Base-by-base conservation (phyloP, 2,797 vertebrate genomes). In the Sebastes itinus region DNA sequence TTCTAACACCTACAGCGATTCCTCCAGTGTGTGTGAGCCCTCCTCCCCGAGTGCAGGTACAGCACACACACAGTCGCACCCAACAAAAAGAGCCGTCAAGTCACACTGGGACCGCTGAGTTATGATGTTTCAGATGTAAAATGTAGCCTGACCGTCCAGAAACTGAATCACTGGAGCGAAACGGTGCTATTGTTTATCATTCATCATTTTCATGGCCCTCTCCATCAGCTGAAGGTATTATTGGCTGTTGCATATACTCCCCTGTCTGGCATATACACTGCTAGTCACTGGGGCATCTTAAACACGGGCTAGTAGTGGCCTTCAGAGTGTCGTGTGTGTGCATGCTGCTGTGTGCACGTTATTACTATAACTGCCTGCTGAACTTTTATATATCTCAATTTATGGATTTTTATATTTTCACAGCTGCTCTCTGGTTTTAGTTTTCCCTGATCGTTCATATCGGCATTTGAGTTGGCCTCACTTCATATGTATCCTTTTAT, bases 41-140 rank as follows among this genome's bases (percentile, higher is more conserved):
- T 99, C 98, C 0, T 99, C 98, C 25, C 98, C 99, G 0, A 97
- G 97, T 63, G 95, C 98, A 84, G 98, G 99, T 99, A 94, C 83
- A 3, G 27, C 63, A 18, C 59, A 38, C 25, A 2, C 65, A n/a
- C 61, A 6, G 13, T 8, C 42, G 32, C n/a, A n/a, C 46, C 69
- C 27, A 27, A 7, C 54, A 61, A 73, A 81, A 63, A 84, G 25
- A 82, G 70, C 27, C 58, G 32, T 72, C 71, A 30, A 27, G 20
- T 61, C 67, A 22, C 66, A 22, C 67, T 4, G 23, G 61, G 61
- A 3, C 46, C 2, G 6, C 2, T 79, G 78, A 87, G 63, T 87
- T 89, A 81, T 81, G 77, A 78, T 61, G 76, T 74, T 71, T 74
- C 42, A 58, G 68, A 69, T 67, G 61, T 62, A 42, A 81, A 88